Base-by-base conservation (phyloP, 2,888 invertebrate species). In the Dolomedes plantarius region DNA sequence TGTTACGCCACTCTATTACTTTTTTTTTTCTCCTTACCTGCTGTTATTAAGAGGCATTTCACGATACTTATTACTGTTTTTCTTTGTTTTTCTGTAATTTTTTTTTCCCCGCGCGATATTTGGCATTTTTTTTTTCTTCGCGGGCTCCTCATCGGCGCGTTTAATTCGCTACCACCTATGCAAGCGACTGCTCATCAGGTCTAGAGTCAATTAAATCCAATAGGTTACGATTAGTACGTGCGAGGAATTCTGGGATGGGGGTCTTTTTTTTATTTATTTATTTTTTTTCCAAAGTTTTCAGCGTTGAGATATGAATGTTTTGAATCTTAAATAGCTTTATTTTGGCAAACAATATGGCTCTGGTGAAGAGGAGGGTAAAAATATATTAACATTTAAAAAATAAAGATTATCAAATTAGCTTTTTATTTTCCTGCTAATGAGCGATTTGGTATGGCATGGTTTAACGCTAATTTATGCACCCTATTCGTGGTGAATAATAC, bases 21-120 rank as follows among this genome's bases (percentile, higher is more conserved):
- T 56, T 23, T 23, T 23, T 56, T 56, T 23, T 11, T 11, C 16
- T 56, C 11, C 16, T 56, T 56, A 56, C 56, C 56, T 56, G 56
- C 23, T 56, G 56, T 23, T 56, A 56, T 56, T 56, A 56, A 56
- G 56, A 56, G 16, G 23, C 56, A 56, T 56, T 56, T 56, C 56
- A 56, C 56, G 56, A 56, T 56, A 23, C 56, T 56, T 56, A 56
- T 56, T 56, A 23, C 56, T 23, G n/a, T 5, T n/a, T 56, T 56
- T 56, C 56, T 56, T 23, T 16, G 36, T 46, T 16, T 46, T 16
- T 46, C 7, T 11, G 13, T 5, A 9, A 11, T 16, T 46, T 46
- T 56, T 56, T 23, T 56, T 56, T 56, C 16, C 56, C 16, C 23
- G 16, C 23, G 56, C 56, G 23, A 23, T 23, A 23, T 23, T 16